These are phyloP conservation scores for Hyperopisus bebe DNA, from an alignment of 2,113 vertebrate genomes.

Conservation along the genomic window DNA sequence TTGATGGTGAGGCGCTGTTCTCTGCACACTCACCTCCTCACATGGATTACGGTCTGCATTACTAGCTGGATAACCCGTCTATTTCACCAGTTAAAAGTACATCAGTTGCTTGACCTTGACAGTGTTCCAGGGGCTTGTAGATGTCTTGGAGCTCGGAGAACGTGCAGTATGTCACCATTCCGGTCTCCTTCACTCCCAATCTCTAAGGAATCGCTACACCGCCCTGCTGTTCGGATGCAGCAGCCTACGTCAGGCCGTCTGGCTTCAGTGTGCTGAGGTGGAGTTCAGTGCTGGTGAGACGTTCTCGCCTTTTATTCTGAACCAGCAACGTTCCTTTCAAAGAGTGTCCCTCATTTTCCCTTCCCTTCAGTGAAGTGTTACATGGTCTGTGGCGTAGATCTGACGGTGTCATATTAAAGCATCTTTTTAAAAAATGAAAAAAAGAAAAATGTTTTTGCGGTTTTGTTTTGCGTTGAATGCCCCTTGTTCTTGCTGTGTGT, in stretches of 20 bases:
- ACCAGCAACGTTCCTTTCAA: neutral
- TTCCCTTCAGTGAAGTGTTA: neutral
- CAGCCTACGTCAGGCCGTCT: neutral
- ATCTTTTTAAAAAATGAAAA: neutral
- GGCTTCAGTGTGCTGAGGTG: neutral
- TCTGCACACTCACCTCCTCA: neutral
- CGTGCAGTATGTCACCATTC: too few relatives aligned
- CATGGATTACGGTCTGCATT: neutral
- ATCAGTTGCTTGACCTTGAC: neutral
- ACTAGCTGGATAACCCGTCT: neutral
- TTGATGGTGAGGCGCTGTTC: neutral
- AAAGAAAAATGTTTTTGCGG: neutral
- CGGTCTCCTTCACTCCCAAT: neutral
- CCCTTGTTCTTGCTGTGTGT: neutral
- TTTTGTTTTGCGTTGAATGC: neutral
- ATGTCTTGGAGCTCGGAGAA: neutral
- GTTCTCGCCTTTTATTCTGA: neutral
- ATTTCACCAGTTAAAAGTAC: neutral
- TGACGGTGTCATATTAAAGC: neutral
- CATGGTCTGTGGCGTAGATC: neutral
- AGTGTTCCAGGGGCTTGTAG: neutral
- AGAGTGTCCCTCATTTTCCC: neutral
- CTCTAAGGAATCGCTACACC: neutral
- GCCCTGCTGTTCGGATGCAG: neutral
- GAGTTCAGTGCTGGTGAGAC: neutral